Evolutionary conservation across 2,888 invertebrate species (phyloP).

Genomic region (Kryphioiulus occultus): DNA sequence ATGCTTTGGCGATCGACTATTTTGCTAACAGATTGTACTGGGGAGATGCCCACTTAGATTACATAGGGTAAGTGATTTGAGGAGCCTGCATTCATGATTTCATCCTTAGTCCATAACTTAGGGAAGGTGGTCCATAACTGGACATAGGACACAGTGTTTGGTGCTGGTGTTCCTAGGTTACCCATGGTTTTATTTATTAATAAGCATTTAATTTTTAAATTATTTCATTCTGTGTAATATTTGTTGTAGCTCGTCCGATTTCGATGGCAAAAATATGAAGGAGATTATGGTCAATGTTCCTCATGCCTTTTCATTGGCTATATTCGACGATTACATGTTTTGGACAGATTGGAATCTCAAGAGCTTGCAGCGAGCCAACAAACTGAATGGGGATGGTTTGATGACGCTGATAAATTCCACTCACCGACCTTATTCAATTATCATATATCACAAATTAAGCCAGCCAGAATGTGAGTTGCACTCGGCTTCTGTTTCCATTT

Average conservation of each 20-base stretch:
- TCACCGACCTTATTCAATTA: slow-evolving; percentile 93
- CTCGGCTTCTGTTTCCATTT: background rate
- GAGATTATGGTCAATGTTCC: slow-evolving; percentile 81
- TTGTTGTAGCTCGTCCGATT: slow-evolving; percentile 73
- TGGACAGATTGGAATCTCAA: slow-evolving; percentile 99
- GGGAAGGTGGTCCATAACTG: too few relatives aligned
- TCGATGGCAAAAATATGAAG: slow-evolving; percentile 88
- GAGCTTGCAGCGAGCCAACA: slow-evolving; percentile 88
- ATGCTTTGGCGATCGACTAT: slow-evolving; percentile 95
- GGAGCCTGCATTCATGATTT: background rate
- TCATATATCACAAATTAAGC: slow-evolving; percentile 86
- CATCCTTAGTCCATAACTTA: too few relatives aligned
- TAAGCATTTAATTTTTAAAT: slow-evolving; percentile 12
- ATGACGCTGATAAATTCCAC: slow-evolving; percentile 85
- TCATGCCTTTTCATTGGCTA: slow-evolving; percentile 91
- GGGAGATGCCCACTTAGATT: slow-evolving; percentile 98
- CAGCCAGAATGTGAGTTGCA: slow-evolving; percentile 72
- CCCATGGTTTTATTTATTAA: background rate
- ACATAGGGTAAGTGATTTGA: slow-evolving; percentile 74
- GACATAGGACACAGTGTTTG: too few relatives aligned
- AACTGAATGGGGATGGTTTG: slow-evolving; percentile 79
- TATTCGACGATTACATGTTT: slow-evolving; percentile 90
- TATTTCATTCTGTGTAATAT: too few relatives aligned
- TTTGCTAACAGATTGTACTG: slow-evolving; percentile 94
- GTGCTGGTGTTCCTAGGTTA: too few relatives aligned